phyloP scores from a whole-genome alignment of 1,140 invertebrate genomes.

The Hylaeus anthracinus region DNA sequence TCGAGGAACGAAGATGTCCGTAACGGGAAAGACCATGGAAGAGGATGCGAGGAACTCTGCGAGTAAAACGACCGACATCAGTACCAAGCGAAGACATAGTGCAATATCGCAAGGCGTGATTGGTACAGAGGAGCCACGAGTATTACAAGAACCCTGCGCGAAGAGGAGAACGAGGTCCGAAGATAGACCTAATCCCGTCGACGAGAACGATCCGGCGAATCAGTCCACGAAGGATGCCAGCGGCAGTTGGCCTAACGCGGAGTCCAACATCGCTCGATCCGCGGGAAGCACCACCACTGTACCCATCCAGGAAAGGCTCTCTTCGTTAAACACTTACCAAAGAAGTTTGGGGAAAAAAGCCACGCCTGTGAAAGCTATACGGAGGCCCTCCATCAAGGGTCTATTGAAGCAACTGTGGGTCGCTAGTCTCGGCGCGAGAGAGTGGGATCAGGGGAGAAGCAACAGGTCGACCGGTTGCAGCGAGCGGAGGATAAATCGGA shows the following conservation, averaged over 20 bases:
- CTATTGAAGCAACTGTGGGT: slow-evolving; percentile 67
- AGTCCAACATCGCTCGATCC: slow-evolving; percentile 35
- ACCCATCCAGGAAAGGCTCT: slow-evolving; percentile 64
- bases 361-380: slow-evolving; percentile 73
- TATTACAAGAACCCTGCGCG: slow-evolving; percentile 58
- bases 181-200: slow-evolving; percentile 65
- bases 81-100: slow-evolving; percentile 67
- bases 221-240: slow-evolving; percentile 60
- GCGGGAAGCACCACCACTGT: slow-evolving; percentile 25
- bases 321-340: slow-evolving; percentile 73
- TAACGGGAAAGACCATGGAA: slow-evolving; percentile 7
- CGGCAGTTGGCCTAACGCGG: slow-evolving; percentile 67
- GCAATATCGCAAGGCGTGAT: slow-evolving; percentile 58
- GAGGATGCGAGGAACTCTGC: slow-evolving; percentile 19
- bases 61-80: slow-evolving; percentile 19
- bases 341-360: slow-evolving; percentile 78
- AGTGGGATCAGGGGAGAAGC: slow-evolving; percentile 71
- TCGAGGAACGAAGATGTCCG: slow-evolving; percentile 38
- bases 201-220: slow-evolving; percentile 77
- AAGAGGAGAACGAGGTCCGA: slow-evolving; percentile 76
- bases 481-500: slow-evolving; percentile 53
- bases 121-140: slow-evolving; percentile 35
- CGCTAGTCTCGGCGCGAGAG: slow-evolving; percentile 70
- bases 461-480: slow-evolving; percentile 57
- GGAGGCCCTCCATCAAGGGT: slow-evolving; percentile 75